A percentile compares a stretch with the other conserved stretches of the same genome.
phyloP scores from a whole-genome alignment of 2,113 vertebrate genomes.

The Rafetus swinhoei region DNA sequence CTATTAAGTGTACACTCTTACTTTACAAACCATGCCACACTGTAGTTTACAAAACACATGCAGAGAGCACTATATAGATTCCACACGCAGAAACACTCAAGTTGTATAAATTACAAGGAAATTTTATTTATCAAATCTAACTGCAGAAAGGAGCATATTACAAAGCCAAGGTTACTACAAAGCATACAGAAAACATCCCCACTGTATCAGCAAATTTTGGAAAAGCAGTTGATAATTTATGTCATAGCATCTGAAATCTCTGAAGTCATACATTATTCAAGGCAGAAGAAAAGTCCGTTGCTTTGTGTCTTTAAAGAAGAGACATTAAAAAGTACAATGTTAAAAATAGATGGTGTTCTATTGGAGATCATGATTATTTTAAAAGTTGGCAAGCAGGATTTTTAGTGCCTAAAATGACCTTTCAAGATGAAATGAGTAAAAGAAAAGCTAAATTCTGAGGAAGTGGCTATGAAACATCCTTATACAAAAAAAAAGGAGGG shows the following conservation, averaged over 20 bases:
- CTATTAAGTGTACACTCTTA: neutral
- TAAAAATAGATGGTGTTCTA: slow-evolving; percentile 78
- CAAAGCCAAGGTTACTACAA: slow-evolving; percentile 32
- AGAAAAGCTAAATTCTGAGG: slow-evolving; percentile 35
- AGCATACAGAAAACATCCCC: slow-evolving; percentile 54
- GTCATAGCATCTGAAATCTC: slow-evolving; percentile 67
- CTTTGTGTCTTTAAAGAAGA: slow-evolving; percentile 73
- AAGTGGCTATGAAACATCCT: slow-evolving; percentile 36
- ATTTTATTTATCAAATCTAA: slow-evolving; percentile 68
- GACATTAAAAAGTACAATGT: slow-evolving; percentile 70
- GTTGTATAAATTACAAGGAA: slow-evolving; percentile 59
- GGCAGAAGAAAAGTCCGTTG: slow-evolving; percentile 53
- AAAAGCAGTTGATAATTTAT: slow-evolving; percentile 73
- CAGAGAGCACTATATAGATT: slow-evolving; percentile 58
- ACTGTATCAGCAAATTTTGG: slow-evolving; percentile 62
- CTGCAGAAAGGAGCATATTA: slow-evolving; percentile 15
- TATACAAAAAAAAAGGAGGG: neutral
- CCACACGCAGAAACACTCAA: slow-evolving; percentile 57
- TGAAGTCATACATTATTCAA: slow-evolving; percentile 69
- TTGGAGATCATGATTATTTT: slow-evolving; percentile 77
- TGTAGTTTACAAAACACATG: slow-evolving; percentile 27
- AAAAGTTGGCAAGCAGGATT: slow-evolving; percentile 71
- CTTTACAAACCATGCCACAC: neutral
- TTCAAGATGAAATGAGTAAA: slow-evolving; percentile 64
- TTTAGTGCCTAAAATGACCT: slow-evolving; percentile 68